Evolutionary conservation across 2,888 invertebrate species (phyloP).

Genomic region (Cheilosia soror): DNA sequence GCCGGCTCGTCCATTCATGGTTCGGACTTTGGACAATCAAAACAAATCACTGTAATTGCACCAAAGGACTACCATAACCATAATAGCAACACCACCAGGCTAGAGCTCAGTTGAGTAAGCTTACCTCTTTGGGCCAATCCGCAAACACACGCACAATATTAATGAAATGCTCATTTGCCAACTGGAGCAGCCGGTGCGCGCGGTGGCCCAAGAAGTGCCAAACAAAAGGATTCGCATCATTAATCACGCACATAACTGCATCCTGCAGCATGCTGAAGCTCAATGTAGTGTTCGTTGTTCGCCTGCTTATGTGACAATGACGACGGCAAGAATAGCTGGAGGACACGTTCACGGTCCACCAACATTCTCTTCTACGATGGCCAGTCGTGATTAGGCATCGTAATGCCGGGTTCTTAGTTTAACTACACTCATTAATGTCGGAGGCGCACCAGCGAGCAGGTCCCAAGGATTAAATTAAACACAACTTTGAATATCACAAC

Average conservation of each 20-base stretch:
- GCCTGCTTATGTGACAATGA: too few species aligned
- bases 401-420: slow-evolving; percentile 69
- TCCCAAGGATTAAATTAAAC: slow-evolving; percentile 71
- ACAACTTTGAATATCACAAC: slow-evolving; percentile 74
- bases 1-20: slow-evolving; percentile 4
- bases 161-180: slow-evolving; percentile 59
- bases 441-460: slow-evolving; percentile 63
- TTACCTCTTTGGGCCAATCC: background rate
- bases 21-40: slow-evolving; percentile 54
- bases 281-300: slow-evolving; percentile 26
- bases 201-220: slow-evolving; percentile 40
- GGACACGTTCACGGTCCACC: slow-evolving; percentile 30
- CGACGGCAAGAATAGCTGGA: slow-evolving; percentile 3
- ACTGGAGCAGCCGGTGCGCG: slow-evolving; percentile 7
- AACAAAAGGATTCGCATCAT: slow-evolving; percentile 70
- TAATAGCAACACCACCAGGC: slow-evolving; percentile 7
- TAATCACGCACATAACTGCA: slow-evolving; percentile 72
- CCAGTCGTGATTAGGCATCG: slow-evolving; percentile 54
- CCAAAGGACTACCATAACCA: slow-evolving; percentile 34
- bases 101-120: background rate
- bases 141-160: slow-evolving; percentile 32
- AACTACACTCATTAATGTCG: slow-evolving; percentile 71
- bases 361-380: background rate
- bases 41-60: slow-evolving; percentile 75
- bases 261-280: slow-evolving; percentile 34